Conservation (phyloP, 2,797 vertebrate genomes). For the Macropodus opercularis region DNA sequence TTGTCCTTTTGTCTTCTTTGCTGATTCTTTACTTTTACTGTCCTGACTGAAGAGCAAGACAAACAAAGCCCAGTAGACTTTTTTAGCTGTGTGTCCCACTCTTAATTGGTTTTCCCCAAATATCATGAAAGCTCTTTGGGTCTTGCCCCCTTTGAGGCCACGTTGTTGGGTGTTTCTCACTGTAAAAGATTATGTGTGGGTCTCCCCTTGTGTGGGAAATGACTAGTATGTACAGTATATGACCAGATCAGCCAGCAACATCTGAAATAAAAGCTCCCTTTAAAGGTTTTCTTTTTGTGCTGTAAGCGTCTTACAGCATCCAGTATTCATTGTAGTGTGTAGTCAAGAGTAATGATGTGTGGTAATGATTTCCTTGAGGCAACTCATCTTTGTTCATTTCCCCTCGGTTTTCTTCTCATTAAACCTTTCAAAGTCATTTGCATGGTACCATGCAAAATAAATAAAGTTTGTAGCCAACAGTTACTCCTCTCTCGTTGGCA, state of each 20-base stretch:
- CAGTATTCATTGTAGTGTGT: constrained; percentile 59
- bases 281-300: constrained; percentile 46
- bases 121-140: constrained; percentile 4
- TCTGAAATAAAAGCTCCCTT: constrained; percentile 40
- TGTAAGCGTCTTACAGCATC: constrained; percentile 47
- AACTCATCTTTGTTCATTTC: constrained; percentile 76
- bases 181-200: constrained; percentile 28
- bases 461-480: constrained; percentile 64
- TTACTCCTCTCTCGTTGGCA: constrained; percentile 57
- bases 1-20: constrained; percentile 19
- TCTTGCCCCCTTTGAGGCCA: constrained; percentile 20
- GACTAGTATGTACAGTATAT: constrained; percentile 15
- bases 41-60: constrained; percentile 5
- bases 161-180: constrained; percentile 13
- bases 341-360: constrained; percentile 78
- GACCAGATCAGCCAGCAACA: constrained; percentile 45
- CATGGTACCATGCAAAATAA: constrained; percentile 71
- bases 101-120: constrained; percentile 8
- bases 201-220: constrained; percentile 34
- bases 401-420: constrained; percentile 74
- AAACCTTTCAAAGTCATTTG: constrained; percentile 69
- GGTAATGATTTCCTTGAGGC: constrained; percentile 78
- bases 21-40: constrained; percentile 12
- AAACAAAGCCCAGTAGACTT: constrained; percentile 24
- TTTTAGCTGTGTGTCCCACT: constrained; percentile 4